Percentiles rank a stretch among this genome's conserved stretches.
Evolutionary conservation across 2,797 vertebrate species (phyloP).

Genomic region (Sebastes reedi): DNA sequence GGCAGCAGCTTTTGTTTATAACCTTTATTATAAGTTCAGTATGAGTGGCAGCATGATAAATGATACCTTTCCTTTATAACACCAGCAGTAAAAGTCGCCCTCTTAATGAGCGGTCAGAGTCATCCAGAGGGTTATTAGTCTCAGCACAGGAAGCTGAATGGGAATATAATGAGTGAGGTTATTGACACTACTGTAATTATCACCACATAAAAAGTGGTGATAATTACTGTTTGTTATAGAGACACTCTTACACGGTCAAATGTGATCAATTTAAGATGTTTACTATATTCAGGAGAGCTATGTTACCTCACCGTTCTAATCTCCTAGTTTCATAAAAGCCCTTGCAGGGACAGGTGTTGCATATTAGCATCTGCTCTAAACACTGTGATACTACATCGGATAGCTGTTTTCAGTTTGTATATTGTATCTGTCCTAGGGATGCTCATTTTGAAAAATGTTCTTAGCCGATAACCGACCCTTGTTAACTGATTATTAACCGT

Average conservation of each 20-base stretch:
- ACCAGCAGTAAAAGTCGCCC: neutral
- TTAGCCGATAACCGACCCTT: no score
- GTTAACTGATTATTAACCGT: no score
- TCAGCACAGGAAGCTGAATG: neutral
- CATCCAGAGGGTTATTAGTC: neutral
- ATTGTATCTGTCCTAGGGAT: no score
- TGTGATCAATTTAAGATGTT: neutral
- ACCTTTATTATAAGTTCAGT: neutral
- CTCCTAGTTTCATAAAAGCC: no score
- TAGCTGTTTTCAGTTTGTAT: no score
- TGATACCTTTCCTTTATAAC: neutral
- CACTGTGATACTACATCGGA: no score
- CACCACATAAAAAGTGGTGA: neutral
- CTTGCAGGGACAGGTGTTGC: no score
- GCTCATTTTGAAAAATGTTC: no score
- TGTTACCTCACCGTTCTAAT: no score
- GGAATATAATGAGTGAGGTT: neutral
- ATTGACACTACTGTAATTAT: neutral
- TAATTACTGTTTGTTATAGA: neutral
- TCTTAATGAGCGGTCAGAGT: conserved; percentile 8
- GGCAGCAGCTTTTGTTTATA: conserved; percentile 5
- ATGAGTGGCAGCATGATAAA: neutral
- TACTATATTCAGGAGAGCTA: neutral
- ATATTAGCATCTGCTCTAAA: no score
- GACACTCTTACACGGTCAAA: neutral